A percentile compares a stretch with the other conserved stretches of the same genome.
phyloP scores from a whole-genome alignment of 2,888 invertebrate species.

The Sthenelais limicola region DNA sequence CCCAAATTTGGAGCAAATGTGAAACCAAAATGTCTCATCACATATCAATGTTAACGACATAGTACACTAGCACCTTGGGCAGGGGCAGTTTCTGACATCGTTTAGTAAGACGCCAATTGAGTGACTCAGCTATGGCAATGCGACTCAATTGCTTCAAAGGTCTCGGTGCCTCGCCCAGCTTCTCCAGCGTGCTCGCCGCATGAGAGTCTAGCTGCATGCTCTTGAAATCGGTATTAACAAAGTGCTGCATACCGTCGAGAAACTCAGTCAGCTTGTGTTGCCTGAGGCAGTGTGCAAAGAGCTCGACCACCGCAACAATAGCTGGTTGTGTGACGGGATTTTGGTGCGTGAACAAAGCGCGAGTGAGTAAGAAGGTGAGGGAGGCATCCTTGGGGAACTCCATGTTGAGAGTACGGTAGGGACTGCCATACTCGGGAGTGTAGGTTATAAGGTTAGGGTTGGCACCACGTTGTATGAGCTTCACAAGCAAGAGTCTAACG shows the following conservation, averaged over 20 bases:
- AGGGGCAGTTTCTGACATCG: constrained; percentile 49
- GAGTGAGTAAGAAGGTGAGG: constrained; percentile 47
- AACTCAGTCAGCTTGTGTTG: constrained; percentile 51
- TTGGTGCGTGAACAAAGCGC: constrained; percentile 45
- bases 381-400: constrained; percentile 47
- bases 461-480: constrained; percentile 51
- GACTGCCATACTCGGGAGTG: constrained; percentile 49
- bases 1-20: no score
- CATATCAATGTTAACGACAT: constrained; percentile 46
- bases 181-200: constrained; percentile 22
- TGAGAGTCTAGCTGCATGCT: constrained; percentile 18
- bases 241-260: constrained; percentile 46
- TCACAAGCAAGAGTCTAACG: constrained; percentile 46
- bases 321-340: constrained; percentile 35
- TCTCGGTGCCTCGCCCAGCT: constrained; percentile 43
- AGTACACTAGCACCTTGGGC: constrained; percentile 51
- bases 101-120: constrained; percentile 50
- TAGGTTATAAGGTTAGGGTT: constrained; percentile 52
- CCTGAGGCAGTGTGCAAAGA: constrained; percentile 48
- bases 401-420: constrained; percentile 39
- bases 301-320: constrained; percentile 45
- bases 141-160: constrained; percentile 49
- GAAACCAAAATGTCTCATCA: no score
- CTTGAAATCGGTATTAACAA: constrained; percentile 49
- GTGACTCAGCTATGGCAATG: constrained; percentile 47